Evolutionary conservation across 2,888 invertebrate genomes (phyloP).

Genomic region (Dendrolimus houi): DNA sequence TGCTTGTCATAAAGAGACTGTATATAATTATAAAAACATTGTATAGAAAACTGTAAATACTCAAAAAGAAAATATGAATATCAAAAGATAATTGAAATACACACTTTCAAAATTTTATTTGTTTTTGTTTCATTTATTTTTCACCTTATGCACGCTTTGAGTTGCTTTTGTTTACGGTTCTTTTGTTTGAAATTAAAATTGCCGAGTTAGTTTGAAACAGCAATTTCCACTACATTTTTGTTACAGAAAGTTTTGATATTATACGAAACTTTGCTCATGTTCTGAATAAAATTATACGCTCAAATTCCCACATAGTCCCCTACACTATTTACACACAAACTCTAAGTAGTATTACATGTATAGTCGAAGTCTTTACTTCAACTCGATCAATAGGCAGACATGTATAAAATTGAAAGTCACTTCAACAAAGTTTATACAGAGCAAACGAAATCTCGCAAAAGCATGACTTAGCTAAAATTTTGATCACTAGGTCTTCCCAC

Average conservation of each 20-base stretch:
- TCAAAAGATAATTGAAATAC: slow-evolving; percentile 55
- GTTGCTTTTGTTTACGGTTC: slow-evolving; percentile 10
- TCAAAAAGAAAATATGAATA: slow-evolving; percentile 31
- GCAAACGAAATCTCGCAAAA: slow-evolving; percentile 9
- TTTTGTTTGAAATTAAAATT: neutral
- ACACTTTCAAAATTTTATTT: slow-evolving; percentile 67
- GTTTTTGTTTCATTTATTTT: slow-evolving; percentile 64
- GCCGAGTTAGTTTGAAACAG: neutral
- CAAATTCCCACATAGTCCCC: neutral
- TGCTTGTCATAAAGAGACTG: slow-evolving; percentile 47
- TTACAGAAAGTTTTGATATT: neutral
- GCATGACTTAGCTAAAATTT: slow-evolving; percentile 14
- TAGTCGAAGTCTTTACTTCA: slow-evolving; percentile 1
- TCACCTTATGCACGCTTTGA: slow-evolving; percentile 16
- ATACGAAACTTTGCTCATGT: neutral
- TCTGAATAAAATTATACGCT: neutral
- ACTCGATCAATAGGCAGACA: slow-evolving; percentile 18
- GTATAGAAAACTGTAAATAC: slow-evolving; percentile 63
- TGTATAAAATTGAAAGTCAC: slow-evolving; percentile 44
- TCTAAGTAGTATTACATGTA: neutral
- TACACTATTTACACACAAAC: neutral
- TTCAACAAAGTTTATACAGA: slow-evolving; percentile 16
- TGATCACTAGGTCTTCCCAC: too few relatives aligned
- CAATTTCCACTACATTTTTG: neutral
- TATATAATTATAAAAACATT: slow-evolving; percentile 56